Base-by-base conservation (phyloP, 2,113 vertebrate genomes). In the Hystrix cristata region DNA sequence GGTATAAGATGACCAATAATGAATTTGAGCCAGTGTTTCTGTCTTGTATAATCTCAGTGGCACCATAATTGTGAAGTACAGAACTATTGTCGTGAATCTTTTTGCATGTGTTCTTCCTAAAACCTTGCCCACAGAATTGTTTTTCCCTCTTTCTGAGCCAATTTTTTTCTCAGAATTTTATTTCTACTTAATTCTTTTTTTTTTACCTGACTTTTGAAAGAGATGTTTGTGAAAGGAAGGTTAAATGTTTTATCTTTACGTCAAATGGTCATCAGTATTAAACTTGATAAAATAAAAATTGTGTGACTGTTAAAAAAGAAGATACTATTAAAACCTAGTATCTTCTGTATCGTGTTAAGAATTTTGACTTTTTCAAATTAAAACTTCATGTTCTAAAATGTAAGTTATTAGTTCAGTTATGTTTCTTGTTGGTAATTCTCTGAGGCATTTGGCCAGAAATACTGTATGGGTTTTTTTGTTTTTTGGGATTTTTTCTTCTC, bases 341-440 rank as follows among this genome's bases (percentile, higher is more conserved):
- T 71, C 16, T 95, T 48, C 23, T 57, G 13, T 76, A 18, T 87
- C 71, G 27, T 46, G 1, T 91, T 80, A 84, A 92, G 27, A 94
- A 71, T 62, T 90, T 92, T 83, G 2, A 59, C 48, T 95, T 96
- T 95, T 79, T 94, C 9, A 46, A 83, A 90, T 72, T 85, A 76
- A 65, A n/a, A 78, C 1, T 48, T 87, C 59, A 8, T 14, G 48
- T 21, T 93, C 64, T 38, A 67, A 67, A 74, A 84, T 91, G 62
- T 34, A 83, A 65, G 19, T 83, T 92, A 65, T 46, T 78, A 23
- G 80, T 29, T 76, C 29, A 62, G 3, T 76, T 94, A 7, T 16
- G 21, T 90, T 94, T 95, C 74, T 90, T 92, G 5, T 83, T 94
- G n/a, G 21, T 80, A 69, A 84, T 78, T 95, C 46, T 82, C 53